These are phyloP conservation scores for Platanista minor DNA, from an alignment of 2,113 vertebrate species.

Conservation along the genomic window DNA sequence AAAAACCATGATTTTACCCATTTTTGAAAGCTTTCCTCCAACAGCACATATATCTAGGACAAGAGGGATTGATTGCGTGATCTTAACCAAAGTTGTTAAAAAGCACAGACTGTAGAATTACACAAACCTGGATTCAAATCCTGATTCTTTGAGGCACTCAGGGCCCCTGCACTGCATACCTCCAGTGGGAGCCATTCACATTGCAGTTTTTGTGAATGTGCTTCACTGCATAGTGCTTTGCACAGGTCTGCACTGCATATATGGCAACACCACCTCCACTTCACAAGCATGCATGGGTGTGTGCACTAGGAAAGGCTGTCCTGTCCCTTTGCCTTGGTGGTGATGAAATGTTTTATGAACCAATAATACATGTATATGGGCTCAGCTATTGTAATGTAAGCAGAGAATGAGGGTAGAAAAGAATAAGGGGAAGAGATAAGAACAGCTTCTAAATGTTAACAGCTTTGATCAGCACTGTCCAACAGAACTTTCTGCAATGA, in stretches of 20 bases:
- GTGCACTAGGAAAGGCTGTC: neutral
- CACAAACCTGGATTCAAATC: neutral
- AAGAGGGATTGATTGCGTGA: neutral
- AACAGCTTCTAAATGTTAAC: neutral
- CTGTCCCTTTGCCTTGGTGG: neutral
- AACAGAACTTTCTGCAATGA: neutral
- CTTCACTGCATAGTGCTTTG: neutral
- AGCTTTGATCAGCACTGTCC: neutral
- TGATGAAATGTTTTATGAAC: neutral
- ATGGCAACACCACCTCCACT: neutral
- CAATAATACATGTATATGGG: neutral
- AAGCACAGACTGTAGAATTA: neutral
- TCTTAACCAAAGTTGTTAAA: neutral
- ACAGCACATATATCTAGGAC: neutral
- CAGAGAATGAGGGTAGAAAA: neutral
- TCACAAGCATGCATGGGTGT: neutral
- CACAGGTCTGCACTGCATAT: neutral
- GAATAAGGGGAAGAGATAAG: neutral
- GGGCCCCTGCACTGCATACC: neutral
- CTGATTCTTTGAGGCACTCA: neutral
- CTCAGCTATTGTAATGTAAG: neutral
- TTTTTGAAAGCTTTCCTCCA: neutral
- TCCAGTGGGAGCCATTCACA: neutral
- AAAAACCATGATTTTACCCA: neutral
- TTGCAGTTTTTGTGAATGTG: neutral